Conservation (phyloP, 2,888 invertebrate species). For the Magallana nippona region DNA sequence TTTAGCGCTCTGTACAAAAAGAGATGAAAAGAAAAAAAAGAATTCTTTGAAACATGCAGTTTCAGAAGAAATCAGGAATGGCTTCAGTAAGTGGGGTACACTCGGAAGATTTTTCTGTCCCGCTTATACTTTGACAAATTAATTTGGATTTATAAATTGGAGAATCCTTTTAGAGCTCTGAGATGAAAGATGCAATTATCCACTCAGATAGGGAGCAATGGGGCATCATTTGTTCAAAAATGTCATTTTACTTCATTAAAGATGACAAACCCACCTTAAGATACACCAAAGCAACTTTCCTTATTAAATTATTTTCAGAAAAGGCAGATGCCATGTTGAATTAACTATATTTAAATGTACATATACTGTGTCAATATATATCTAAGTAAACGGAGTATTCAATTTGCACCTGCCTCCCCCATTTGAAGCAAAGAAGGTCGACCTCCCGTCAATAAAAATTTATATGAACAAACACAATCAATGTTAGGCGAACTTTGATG, state of each 20-base stretch:
- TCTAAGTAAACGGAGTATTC: slow-evolving; percentile 28
- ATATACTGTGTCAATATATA: slow-evolving; percentile 21
- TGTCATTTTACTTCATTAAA: slow-evolving; percentile 30
- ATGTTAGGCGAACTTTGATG: background rate
- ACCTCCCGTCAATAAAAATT: slow-evolving; percentile 33
- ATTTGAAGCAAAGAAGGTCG: background rate
- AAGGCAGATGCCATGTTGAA: slow-evolving; percentile 32
- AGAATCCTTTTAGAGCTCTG: slow-evolving; percentile 1
- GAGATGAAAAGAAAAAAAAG: slow-evolving; percentile 4
- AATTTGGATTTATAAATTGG: slow-evolving; percentile 16
- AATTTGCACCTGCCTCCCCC: slow-evolving; percentile 25
- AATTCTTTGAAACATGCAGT: background rate
- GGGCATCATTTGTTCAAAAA: slow-evolving; percentile 17
- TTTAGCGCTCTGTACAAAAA: slow-evolving; percentile 1
- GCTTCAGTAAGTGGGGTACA: background rate
- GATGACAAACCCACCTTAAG: slow-evolving; percentile 23
- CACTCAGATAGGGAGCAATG: background rate
- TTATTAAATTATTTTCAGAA: slow-evolving; percentile 29
- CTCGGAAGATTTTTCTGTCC: background rate
- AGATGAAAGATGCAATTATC: slow-evolving; percentile 27
- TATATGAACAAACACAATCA: slow-evolving; percentile 29
- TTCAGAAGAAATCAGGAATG: background rate
- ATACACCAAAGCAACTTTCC: slow-evolving; percentile 19
- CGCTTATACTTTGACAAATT: background rate
- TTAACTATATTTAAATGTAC: slow-evolving; percentile 26